phyloP scores from a whole-genome alignment of 37 sponge, comb jelly and placozoan genomes.

The Ephydatia muelleri region DNA sequence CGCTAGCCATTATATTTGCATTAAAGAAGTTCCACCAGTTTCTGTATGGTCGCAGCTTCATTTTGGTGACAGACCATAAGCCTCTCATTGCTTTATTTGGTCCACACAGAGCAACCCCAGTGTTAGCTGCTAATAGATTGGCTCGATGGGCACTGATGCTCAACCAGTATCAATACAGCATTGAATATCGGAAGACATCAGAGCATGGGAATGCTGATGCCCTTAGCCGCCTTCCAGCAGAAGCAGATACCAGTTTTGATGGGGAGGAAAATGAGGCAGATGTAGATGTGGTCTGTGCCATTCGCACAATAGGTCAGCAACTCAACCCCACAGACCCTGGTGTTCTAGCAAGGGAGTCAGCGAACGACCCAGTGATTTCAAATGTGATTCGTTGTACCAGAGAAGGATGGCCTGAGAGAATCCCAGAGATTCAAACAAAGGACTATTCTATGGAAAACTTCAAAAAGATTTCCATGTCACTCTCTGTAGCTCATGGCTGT shows the following conservation, averaged over 20 bases:
- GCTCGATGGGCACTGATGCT: slow-evolving; percentile 60
- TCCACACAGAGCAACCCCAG: slow-evolving; percentile 33
- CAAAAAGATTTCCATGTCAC: too few species aligned
- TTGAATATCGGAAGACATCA: slow-evolving; percentile 32
- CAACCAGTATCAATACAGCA: slow-evolving; percentile 35
- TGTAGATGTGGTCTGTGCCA: too few species aligned
- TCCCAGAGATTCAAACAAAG: too few species aligned
- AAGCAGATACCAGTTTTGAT: not conserved
- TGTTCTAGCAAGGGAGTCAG: too few species aligned
- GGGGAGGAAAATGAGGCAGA: too few species aligned
- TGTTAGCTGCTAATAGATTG: slow-evolving; percentile 41
- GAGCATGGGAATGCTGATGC: slow-evolving; percentile 66
- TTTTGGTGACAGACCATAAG: slow-evolving; percentile 57
- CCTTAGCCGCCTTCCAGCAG: slow-evolving; percentile 37
- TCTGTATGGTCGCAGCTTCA: slow-evolving; percentile 66
- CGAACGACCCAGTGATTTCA: too few species aligned
- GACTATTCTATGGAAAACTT: too few species aligned
- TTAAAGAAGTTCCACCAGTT: slow-evolving; percentile 60
- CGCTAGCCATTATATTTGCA: slow-evolving; percentile 40
- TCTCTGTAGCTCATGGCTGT: too few species aligned
- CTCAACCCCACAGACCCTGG: not conserved
- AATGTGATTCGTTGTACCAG: too few species aligned
- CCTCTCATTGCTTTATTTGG: slow-evolving; percentile 48
- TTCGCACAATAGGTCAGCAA: not conserved
- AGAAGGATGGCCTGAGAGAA: too few species aligned